Evolutionary conservation across 1,140 invertebrate species (phyloP), one percentile per base, ranked within the genome.

Genomic region (Pararge aegeria): DNA sequence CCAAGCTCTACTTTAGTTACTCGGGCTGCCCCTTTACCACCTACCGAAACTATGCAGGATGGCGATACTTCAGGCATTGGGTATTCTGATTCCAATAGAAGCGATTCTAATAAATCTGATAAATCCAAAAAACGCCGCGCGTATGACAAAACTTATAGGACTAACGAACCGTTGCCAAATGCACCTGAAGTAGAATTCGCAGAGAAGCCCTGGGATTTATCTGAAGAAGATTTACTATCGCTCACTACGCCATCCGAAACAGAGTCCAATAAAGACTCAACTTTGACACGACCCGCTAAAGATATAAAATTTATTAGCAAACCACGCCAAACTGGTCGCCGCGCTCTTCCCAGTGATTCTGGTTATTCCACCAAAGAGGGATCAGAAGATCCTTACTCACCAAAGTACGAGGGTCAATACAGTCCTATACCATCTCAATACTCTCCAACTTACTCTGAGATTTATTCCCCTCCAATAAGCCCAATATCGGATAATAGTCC

Each of bases 121-220:
- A 86, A 87, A 58, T 77, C 81, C 9, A 94, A 93, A 86, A 94
- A 94, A 78, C 91, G 92, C 64, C 90, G 93, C 56, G 93, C 87
- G 68, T 96, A 96, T 79, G 95, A 97, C 75, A 94, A 93, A 75
- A 93, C 94, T 59, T 97, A 97, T 87, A 90, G 93, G 64, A 97
- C 96, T 9, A 91, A 96, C 75, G 96, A 97, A 90, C 96, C 96
- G 51, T 82, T 97, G 64, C 92, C 93, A 2, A 93, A 94, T 70
- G 93, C 93, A 73, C 95, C 95, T 16, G 90, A 94, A 61, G 91
- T 93, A 64, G 94, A 95, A 58, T 96, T 96, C 85, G 94, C 95
- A 66, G 93, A 94, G 53, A 96, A 96, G 88, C 92, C 93, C 50
- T 95, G 94, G 93, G 95, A 96, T 83, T 80, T 95, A 48, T 93